Percentiles rank a stretch among this genome's conserved stretches.
Conservation (phyloP, 2,888 invertebrate genomes). For the Rapana venosa region DNA sequence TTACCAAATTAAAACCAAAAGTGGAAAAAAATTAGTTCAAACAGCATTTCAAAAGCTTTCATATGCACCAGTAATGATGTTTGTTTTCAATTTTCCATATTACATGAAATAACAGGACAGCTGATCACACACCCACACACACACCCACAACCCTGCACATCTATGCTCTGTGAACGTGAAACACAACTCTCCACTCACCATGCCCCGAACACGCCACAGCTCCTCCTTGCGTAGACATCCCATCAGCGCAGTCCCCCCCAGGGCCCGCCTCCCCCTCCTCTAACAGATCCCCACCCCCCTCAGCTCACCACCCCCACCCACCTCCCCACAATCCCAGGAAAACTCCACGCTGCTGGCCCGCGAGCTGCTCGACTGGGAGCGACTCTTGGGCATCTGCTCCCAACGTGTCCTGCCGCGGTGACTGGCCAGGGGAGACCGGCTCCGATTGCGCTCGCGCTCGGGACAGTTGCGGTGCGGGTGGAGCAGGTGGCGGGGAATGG, state of each 20-base stretch:
- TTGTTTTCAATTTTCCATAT: too few species aligned
- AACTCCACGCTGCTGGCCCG: slow-evolving; percentile 61
- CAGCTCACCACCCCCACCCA: slow-evolving; percentile 33
- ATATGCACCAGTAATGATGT: too few species aligned
- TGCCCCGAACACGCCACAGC: not conserved
- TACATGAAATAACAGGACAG: too few species aligned
- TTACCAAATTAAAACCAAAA: too few species aligned
- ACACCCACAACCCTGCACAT: not conserved
- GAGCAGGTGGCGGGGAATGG: not conserved
- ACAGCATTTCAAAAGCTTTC: too few species aligned
- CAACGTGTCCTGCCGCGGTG: slow-evolving; percentile 46
- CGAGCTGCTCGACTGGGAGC: slow-evolving; percentile 51
- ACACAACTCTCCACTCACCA: not conserved
- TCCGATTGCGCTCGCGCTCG: not conserved
- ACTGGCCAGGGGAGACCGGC: not conserved
- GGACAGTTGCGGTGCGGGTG: not conserved
- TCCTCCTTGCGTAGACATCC: not conserved
- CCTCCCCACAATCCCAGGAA: slow-evolving; percentile 66
- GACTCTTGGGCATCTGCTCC: slow-evolving; percentile 52
- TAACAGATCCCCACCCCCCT: not conserved
- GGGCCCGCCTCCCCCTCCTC: not conserved
- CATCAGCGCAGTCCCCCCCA: not conserved
- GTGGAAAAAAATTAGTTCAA: too few species aligned
- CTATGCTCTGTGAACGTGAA: too few species aligned
- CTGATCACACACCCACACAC: not conserved